phyloP scores from a whole-genome alignment of 2,888 invertebrate genomes.

The Tineola bisselliella region DNA sequence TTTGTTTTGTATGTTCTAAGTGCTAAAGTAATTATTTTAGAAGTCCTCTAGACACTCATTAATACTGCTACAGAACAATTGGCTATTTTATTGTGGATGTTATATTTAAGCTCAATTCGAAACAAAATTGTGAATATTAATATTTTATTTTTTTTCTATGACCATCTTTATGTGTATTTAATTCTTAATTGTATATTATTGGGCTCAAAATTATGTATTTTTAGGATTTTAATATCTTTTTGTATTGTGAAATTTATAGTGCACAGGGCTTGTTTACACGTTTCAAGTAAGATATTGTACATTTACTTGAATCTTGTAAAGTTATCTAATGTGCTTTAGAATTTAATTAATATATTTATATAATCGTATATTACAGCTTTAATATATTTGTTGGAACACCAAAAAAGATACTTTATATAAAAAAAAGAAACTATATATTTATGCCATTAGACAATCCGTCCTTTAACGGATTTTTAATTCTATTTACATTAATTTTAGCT shows the following conservation, averaged over 20 bases:
- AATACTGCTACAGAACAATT: too few relatives aligned
- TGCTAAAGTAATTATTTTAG: too few relatives aligned
- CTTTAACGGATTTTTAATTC: slow-evolving; percentile 40
- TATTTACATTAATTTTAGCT: slow-evolving; percentile 18
- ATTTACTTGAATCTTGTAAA: background rate
- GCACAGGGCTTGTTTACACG: background rate
- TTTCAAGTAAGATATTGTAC: background rate
- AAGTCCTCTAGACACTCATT: too few relatives aligned
- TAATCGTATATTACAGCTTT: too few relatives aligned
- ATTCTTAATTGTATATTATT: background rate
- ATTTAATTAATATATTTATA: too few relatives aligned
- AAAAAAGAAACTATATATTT: background rate
- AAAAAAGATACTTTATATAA: background rate
- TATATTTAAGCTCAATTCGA: background rate
- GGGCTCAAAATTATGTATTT: background rate
- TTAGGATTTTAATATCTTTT: too few relatives aligned
- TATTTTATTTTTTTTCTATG: too few relatives aligned
- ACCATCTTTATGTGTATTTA: too few relatives aligned
- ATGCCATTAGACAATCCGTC: slow-evolving; percentile 37
- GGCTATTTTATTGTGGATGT: background rate
- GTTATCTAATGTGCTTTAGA: background rate
- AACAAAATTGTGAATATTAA: too few relatives aligned
- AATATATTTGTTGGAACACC: background rate
- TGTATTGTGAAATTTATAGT: too few relatives aligned
- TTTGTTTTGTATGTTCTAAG: background rate